Base-by-base conservation (phyloP, 2,888 invertebrate species). In the Drosophila recens region DNA sequence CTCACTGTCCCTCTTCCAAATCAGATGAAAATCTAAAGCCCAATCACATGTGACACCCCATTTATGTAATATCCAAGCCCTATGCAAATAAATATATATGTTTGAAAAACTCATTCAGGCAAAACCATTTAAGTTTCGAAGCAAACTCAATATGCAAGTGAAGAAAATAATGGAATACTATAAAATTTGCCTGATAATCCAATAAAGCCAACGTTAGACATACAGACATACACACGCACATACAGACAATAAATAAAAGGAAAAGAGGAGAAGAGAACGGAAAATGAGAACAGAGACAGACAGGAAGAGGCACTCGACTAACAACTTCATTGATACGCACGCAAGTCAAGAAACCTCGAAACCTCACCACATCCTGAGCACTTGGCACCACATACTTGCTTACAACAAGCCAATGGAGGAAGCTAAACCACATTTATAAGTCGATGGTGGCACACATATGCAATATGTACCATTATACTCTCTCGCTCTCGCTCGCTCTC, bases 401-500 rank as follows among this genome's bases (percentile, higher is more conserved):
- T 65, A 49, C 80, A 54, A 63, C 69, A 79, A 86, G 80, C 90
- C 80, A 90, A 82, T 80, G 78, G 84, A 84, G 88, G 84, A 84
- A 90, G 84, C 70, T 80, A 88, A 85, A 77, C 84, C 87, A 74
- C 84, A 85, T 83, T 90, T 89, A 90, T 85, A 85, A 86, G 84
- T 77, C 90, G 67, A 70, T 54, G 65, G 58, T 70, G 74, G 62
- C 75, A 56, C 52, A 73, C 65, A 70, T 72, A 67, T 75, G 75
- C 79, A 71, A 64, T 71, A 53, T 49, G n/a, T 38, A 49, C 20
- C 48, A n/a, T 51, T n/a, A n/a, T 56, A 43, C 1, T 34, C 42
- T 40, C 40, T 48, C 46, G 57, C 51, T 30, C 51, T 30, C 58
- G 8, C 30, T 43, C 8, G 40, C 46, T 43, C 48, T 30, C 23